A percentile compares a stretch with the other conserved stretches of the same genome.
Conservation (phyloP, 2,888 invertebrate species). For the Eupithecia exiguata region DNA sequence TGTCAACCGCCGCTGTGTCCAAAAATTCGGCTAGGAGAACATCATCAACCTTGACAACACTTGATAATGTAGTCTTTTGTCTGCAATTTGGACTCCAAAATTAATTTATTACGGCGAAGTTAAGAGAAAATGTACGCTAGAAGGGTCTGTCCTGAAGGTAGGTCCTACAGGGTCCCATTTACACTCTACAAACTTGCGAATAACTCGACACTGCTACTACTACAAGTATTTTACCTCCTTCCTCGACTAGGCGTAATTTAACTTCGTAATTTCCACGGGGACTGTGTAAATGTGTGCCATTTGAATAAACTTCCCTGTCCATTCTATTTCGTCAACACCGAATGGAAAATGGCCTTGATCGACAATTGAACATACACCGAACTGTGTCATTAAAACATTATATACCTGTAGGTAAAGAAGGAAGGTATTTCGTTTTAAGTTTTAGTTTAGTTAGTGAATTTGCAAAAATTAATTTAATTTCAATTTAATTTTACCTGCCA, state of each 20-base stretch:
- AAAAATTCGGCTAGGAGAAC: neutral
- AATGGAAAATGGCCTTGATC: neutral
- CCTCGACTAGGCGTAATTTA: conserved; percentile 6
- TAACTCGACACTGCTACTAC: neutral
- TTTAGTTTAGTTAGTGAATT: neutral
- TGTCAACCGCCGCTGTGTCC: no score
- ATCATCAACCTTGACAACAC: neutral
- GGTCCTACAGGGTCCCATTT: neutral
- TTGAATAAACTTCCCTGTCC: conserved; percentile 10
- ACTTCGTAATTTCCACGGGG: conserved; percentile 17
- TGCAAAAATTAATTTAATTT: neutral
- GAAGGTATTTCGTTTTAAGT: neutral
- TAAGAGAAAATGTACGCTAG: neutral
- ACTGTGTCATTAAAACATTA: neutral
- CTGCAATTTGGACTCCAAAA: neutral
- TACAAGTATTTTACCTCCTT: neutral
- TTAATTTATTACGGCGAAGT: neutral
- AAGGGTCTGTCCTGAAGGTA: neutral
- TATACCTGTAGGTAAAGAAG: neutral
- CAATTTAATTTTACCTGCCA: neutral
- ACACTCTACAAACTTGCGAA: neutral
- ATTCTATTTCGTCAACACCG: conserved; percentile 3
- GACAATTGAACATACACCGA: neutral
- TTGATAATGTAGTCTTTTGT: neutral
- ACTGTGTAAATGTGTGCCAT: conserved; percentile 13